A percentile compares a stretch with the other conserved stretches of the same genome.
Conservation (phyloP, 1,140 invertebrate species). For the Aphelenchoides besseyi region DNA sequence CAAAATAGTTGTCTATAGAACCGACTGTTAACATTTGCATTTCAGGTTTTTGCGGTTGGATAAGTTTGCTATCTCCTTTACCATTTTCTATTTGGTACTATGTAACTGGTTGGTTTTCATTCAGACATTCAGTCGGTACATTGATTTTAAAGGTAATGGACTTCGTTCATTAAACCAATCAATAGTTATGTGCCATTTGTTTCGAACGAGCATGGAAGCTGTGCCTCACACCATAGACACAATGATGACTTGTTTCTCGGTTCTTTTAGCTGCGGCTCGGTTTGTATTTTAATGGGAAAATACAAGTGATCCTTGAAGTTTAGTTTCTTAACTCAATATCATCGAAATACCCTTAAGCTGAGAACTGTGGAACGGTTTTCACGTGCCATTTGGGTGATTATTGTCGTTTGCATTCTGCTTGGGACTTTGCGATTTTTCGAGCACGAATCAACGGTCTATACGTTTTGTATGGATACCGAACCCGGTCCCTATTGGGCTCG, state of each 20-base stretch:
- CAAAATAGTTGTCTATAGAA: too few relatives aligned
- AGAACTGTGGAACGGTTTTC: constrained; percentile 59
- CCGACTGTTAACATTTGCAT: too few relatives aligned
- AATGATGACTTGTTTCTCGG: constrained; percentile 59
- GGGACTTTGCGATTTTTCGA: constrained; percentile 58
- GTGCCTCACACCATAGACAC: constrained; percentile 57
- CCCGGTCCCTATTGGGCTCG: constrained; percentile 57
- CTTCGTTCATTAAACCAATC: constrained; percentile 51
- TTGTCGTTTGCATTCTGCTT: constrained; percentile 53
- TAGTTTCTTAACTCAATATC: constrained; percentile 60
- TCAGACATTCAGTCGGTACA: constrained; percentile 14
- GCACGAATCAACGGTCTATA: constrained; percentile 56
- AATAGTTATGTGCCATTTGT: constrained; percentile 58
- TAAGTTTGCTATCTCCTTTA: constrained; percentile 54
- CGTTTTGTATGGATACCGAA: constrained; percentile 51
- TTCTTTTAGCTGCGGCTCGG: constrained; percentile 58
- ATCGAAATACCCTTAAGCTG: constrained; percentile 55
- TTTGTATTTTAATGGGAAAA: not conserved
- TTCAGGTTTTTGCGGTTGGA: constrained; percentile 60
- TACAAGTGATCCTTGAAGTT: too few relatives aligned
- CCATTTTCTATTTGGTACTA: constrained; percentile 62
- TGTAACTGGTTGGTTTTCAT: not conserved
- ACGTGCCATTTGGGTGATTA: constrained; percentile 60
- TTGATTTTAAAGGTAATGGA: constrained; percentile 46
- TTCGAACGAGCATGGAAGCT: constrained; percentile 57